A percentile compares a stretch with the other conserved stretches of the same genome.
These are phyloP conservation scores for Hydractinia echinata DNA, from an alignment of 30 jellyfish, hydroid and myxozoan genomes.

Conservation along the genomic window DNA sequence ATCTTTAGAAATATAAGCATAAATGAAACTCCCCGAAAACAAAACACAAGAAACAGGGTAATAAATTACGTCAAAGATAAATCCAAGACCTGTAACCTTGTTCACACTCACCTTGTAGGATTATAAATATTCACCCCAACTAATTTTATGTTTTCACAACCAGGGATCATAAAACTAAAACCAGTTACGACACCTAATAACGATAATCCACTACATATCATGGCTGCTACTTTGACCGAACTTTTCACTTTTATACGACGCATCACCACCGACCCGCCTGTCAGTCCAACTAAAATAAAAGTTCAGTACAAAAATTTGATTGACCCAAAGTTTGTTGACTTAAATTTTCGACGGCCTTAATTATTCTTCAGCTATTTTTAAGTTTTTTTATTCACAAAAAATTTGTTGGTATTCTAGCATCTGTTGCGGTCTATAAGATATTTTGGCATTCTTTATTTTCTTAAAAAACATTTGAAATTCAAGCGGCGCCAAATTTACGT, in stretches of 20 bases:
- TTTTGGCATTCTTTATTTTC: too few relatives aligned
- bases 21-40: too few relatives aligned
- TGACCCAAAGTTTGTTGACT: too few relatives aligned
- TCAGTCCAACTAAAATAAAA: conserved; percentile 23
- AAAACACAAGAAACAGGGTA: neutral
- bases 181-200: neutral
- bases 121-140: conserved; percentile 12
- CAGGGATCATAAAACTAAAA: conserved; percentile 15
- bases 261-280: conserved; percentile 17
- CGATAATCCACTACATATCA: neutral
- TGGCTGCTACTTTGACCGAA: conserved; percentile 19
- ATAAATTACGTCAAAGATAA: neutral
- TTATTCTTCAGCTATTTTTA: too few relatives aligned
- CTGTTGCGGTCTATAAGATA: too few relatives aligned
- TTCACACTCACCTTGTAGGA: conserved; percentile 1
- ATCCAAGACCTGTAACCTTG: neutral
- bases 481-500: too few relatives aligned
- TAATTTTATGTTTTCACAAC: conserved; percentile 12
- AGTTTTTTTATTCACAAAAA: too few relatives aligned
- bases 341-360: too few relatives aligned
- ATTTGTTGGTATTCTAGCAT: too few relatives aligned
- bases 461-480: too few relatives aligned
- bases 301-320: neutral
- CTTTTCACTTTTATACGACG: neutral
- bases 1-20: too few relatives aligned